Evolutionary conservation across 2,113 vertebrate species (phyloP).

Genomic region (Chaetodon auriga): DNA sequence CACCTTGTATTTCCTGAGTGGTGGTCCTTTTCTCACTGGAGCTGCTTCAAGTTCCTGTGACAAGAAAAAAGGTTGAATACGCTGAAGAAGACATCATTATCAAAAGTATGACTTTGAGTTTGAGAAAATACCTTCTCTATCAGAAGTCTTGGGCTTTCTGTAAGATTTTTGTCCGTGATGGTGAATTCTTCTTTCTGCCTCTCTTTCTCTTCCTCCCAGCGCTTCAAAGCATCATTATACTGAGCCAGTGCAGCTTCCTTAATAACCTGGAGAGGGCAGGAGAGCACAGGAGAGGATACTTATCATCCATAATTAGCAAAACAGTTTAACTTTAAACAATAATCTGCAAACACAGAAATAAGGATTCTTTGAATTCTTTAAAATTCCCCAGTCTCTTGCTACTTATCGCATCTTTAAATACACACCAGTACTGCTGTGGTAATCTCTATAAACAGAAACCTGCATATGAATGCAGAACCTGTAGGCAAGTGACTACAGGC

Average conservation of each 20-base stretch:
- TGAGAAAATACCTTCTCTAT: conserved; percentile 39
- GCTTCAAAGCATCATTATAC: conserved; percentile 81
- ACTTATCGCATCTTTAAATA: neutral
- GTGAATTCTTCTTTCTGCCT: conserved; percentile 87
- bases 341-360: no score
- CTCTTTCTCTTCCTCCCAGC: conserved; percentile 84
- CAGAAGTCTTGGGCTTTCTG: conserved; percentile 1
- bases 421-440: neutral
- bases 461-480: no score
- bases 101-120: neutral
- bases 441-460: no score
- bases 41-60: conserved; percentile 52
- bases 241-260: conserved; percentile 73
- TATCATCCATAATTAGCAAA: neutral
- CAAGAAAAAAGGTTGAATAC: neutral
- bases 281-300: neutral
- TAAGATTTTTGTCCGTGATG: conserved; percentile 83
- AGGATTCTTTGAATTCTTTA: neutral
- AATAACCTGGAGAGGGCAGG: conserved; percentile 80
- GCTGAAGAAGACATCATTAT: neutral
- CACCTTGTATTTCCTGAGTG: conserved; percentile 77
- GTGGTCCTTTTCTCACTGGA: conserved; percentile 33
- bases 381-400: no score
- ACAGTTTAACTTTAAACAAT: neutral
- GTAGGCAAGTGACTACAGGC: no score